Conservation (phyloP, 2,113 vertebrate species). For the Serilophus lunatus region DNA sequence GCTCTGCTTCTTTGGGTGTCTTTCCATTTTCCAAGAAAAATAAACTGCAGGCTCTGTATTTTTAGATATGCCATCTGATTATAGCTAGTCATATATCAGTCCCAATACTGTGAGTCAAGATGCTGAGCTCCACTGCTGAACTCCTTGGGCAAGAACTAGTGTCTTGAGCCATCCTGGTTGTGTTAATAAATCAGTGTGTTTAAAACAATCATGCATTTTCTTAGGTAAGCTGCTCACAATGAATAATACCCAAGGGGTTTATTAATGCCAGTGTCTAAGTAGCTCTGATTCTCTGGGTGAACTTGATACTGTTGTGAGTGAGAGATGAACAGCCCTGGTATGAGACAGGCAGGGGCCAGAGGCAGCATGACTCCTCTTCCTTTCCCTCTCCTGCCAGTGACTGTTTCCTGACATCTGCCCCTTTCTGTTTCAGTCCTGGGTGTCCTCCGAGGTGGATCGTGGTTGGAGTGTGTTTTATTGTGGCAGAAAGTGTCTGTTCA, state of each 20-base stretch:
- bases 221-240: background rate
- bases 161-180: background rate
- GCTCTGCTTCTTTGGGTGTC: slow-evolving; percentile 41
- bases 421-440: slow-evolving; percentile 7
- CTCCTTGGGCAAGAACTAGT: background rate
- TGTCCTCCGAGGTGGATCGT: background rate
- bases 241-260: background rate
- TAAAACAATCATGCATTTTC: slow-evolving; percentile 1
- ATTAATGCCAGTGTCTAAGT: background rate
- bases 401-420: background rate
- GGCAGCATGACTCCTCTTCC: background rate
- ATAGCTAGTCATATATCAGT: slow-evolving; percentile 36
- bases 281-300: background rate
- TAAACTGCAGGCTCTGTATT: slow-evolving; percentile 41
- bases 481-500: background rate
- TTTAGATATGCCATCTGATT: slow-evolving; percentile 54
- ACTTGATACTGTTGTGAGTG: background rate
- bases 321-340: background rate
- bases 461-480: fast-evolving
- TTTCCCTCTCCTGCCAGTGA: background rate
- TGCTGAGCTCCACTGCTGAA: background rate
- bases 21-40: slow-evolving; percentile 66
- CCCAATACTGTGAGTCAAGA: slow-evolving; percentile 18
- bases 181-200: background rate
- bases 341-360: background rate